Evolutionary conservation across 1,140 invertebrate species (phyloP).

Genomic region (Pectinophora gossypiella): DNA sequence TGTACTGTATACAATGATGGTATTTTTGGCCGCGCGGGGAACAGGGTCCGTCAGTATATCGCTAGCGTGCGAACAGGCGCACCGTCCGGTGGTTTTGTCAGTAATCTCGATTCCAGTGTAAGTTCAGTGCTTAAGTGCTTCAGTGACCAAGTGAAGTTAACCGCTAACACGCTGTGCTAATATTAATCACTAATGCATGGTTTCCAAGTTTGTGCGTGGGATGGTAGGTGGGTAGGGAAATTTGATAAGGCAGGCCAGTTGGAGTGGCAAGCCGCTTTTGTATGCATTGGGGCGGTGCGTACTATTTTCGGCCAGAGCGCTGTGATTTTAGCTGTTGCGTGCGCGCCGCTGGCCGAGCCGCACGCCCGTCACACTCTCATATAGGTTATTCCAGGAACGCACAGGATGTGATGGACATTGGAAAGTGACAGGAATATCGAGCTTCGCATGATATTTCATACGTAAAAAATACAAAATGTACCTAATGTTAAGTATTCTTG

Average conservation of each 20-base stretch:
- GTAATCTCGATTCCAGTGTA: constrained; percentile 44
- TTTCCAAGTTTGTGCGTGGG: constrained; percentile 31
- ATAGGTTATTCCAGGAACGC: constrained; percentile 2
- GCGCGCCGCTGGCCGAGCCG: constrained; percentile 11
- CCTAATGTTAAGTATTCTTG: too few relatives aligned
- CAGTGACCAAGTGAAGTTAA: constrained; percentile 35
- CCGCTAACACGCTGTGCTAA: constrained; percentile 41
- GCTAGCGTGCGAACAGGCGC: constrained; percentile 43
- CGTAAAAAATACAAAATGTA: too few relatives aligned
- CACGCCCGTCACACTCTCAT: neutral
- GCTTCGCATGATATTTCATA: too few relatives aligned
- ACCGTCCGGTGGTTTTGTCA: constrained; percentile 28
- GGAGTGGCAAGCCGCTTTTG: constrained; percentile 56
- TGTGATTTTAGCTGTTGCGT: constrained; percentile 43
- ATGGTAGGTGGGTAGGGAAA: constrained; percentile 57
- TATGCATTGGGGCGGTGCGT: constrained; percentile 45
- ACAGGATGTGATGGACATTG: neutral
- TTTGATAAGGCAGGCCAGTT: constrained; percentile 62
- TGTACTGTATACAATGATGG: constrained; percentile 61
- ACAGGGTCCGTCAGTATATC: constrained; percentile 42
- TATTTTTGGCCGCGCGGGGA: constrained; percentile 50
- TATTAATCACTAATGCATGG: constrained; percentile 67
- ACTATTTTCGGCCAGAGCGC: constrained; percentile 58
- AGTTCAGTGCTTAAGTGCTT: constrained; percentile 63
- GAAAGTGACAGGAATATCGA: neutral